Conservation (phyloP, 2,113 vertebrate species). For the Edolisoma coerulescens region DNA sequence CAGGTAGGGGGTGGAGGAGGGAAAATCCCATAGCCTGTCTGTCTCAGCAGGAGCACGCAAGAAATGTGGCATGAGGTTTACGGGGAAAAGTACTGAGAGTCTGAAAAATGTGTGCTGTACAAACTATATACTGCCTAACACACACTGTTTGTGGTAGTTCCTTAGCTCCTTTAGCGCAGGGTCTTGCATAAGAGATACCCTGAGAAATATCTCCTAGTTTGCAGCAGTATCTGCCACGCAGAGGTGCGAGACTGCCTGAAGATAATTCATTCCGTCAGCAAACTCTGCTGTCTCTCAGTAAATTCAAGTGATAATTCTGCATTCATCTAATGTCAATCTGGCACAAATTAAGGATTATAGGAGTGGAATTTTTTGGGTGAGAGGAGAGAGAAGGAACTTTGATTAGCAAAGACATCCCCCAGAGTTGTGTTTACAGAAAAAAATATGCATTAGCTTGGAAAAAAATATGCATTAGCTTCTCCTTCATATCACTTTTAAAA, state of each 20-base stretch:
- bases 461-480: not conserved
- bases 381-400: not conserved
- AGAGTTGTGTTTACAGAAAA: not conserved
- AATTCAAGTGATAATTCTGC: not conserved
- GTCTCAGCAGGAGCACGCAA: not conserved
- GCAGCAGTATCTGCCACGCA: not conserved
- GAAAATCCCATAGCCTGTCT: not conserved
- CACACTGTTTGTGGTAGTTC: not conserved
- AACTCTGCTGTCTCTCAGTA: not conserved
- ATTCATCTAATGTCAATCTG: not conserved
- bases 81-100: not conserved
- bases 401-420: not conserved
- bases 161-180: not conserved
- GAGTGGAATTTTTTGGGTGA: not conserved
- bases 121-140: not conserved
- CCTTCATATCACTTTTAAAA: not conserved
- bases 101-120: not conserved
- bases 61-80: not conserved
- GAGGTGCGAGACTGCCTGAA: not conserved
- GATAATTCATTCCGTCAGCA: constrained; percentile 9
- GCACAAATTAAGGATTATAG: not conserved
- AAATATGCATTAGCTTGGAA: not conserved
- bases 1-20: constrained; percentile 29
- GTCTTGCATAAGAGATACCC: not conserved
- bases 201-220: not conserved